phyloP scores from a whole-genome alignment of 2,888 invertebrate genomes.

The Pammene aurita region DNA sequence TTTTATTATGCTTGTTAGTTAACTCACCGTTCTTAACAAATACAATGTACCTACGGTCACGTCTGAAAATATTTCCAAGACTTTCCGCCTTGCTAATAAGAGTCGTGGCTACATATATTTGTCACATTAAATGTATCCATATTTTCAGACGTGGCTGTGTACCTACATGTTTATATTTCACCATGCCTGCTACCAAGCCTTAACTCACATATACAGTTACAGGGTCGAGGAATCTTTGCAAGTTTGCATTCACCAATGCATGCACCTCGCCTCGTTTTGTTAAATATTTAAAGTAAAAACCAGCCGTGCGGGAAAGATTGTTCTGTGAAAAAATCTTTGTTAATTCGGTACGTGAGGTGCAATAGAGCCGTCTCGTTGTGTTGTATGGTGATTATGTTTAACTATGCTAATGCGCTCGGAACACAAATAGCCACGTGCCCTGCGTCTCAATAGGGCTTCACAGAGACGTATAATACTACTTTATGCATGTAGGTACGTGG shows the following conservation, averaged over 20 bases:
- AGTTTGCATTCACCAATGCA: too few relatives aligned
- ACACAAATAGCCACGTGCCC: slow-evolving; percentile 40
- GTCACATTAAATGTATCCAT: too few relatives aligned
- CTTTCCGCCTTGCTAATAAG: too few relatives aligned
- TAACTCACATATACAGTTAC: too few relatives aligned
- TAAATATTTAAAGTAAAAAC: not conserved
- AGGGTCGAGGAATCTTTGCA: too few relatives aligned
- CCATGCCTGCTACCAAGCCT: not conserved
- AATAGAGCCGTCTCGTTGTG: not conserved
- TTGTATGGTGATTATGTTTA: slow-evolving; percentile 38
- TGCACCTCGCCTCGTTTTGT: too few relatives aligned
- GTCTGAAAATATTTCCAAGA: too few relatives aligned
- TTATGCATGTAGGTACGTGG: slow-evolving; percentile 10
- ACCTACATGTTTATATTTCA: too few relatives aligned
- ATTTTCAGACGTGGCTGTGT: too few relatives aligned
- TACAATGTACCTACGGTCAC: too few relatives aligned
- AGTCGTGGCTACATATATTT: not conserved
- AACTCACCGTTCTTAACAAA: too few relatives aligned
- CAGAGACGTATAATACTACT: slow-evolving; percentile 26
- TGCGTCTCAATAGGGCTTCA: slow-evolving; percentile 38
- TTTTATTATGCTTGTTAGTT: too few relatives aligned
- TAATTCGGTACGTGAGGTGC: slow-evolving; percentile 19
- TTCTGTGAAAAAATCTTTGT: not conserved
- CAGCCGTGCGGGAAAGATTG: not conserved
- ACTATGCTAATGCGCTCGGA: slow-evolving; percentile 39